A percentile compares a stretch with the other conserved stretches of the same genome.
phyloP scores from a whole-genome alignment of 2,888 invertebrate species.

The Hydroisotoma schaefferi region DNA sequence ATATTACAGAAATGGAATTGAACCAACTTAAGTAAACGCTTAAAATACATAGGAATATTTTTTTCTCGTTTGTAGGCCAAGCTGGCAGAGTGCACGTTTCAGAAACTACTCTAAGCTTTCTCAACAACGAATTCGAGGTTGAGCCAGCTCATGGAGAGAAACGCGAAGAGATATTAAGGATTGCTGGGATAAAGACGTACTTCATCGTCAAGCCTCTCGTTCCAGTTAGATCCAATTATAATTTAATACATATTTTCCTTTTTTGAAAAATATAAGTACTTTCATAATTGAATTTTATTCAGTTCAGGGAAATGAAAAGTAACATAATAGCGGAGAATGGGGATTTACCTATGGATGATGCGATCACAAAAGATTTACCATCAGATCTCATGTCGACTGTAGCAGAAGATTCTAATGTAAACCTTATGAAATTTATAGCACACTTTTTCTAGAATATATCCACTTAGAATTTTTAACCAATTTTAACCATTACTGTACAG shows the following conservation, averaged over 20 bases:
- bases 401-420: slow-evolving; percentile 47
- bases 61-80: slow-evolving; percentile 1
- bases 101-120: slow-evolving; percentile 78
- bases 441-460: neutral
- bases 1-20: too few species aligned
- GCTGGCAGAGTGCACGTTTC: slow-evolving; percentile 82
- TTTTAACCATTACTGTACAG: slow-evolving; percentile 17
- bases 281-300: neutral
- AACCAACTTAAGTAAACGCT: too few species aligned
- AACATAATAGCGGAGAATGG: slow-evolving; percentile 44
- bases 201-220: slow-evolving; percentile 62
- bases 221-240: neutral
- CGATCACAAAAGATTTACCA: slow-evolving; percentile 43
- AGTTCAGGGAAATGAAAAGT: slow-evolving; percentile 35
- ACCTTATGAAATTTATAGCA: neutral
- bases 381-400: slow-evolving; percentile 46
- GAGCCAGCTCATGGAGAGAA: slow-evolving; percentile 82
- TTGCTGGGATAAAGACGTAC: slow-evolving; percentile 85
- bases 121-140: slow-evolving; percentile 87
- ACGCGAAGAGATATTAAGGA: slow-evolving; percentile 82
- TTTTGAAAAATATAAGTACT: neutral
- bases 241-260: neutral
- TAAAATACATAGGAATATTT: too few species aligned
- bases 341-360: slow-evolving; percentile 39
- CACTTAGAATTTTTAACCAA: neutral